A percentile compares a stretch with the other conserved stretches of the same genome.
phyloP scores from a whole-genome alignment of 1,140 invertebrate genomes.

The Colletes latitarsis region DNA sequence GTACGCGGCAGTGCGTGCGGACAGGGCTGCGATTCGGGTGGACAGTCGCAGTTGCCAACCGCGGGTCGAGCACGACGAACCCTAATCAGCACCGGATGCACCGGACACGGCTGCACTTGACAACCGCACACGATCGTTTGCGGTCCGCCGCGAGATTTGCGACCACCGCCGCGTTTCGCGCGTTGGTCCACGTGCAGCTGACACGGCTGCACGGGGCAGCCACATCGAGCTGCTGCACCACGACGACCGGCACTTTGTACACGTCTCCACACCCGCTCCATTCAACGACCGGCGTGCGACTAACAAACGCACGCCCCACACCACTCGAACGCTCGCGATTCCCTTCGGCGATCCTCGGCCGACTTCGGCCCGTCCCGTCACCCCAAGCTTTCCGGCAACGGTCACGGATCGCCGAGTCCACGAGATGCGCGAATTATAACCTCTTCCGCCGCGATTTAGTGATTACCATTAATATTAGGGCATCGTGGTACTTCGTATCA shows the following conservation, averaged over 20 bases:
- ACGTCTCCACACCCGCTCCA: conserved; percentile 82
- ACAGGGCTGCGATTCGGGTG: conserved; percentile 74
- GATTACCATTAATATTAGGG: background rate
- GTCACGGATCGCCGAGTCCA: background rate
- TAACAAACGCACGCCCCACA: conserved; percentile 65
- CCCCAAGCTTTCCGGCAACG: background rate
- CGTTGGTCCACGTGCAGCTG: conserved; percentile 78
- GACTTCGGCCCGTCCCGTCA: conserved; percentile 46
- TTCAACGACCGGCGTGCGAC: conserved; percentile 86
- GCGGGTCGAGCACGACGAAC: conserved; percentile 74
- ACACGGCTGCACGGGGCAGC: conserved; percentile 75
- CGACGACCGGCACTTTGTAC: conserved; percentile 77
- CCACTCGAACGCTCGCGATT: conserved; percentile 28
- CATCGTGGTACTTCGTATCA: no score
- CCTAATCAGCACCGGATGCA: conserved; percentile 78
- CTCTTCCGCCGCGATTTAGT: background rate
- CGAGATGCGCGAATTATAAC: conserved; percentile 7
- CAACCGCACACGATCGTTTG: conserved; percentile 78
- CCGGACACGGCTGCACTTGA: conserved; percentile 78
- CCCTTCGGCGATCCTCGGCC: conserved; percentile 50
- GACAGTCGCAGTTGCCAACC: conserved; percentile 74
- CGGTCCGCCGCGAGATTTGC: conserved; percentile 73
- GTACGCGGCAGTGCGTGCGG: conserved; percentile 66
- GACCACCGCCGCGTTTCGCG: conserved; percentile 67
- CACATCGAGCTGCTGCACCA: conserved; percentile 71